phyloP scores from a whole-genome alignment of 2,113 vertebrate genomes.

The Myiozetetes cayanensis region DNA sequence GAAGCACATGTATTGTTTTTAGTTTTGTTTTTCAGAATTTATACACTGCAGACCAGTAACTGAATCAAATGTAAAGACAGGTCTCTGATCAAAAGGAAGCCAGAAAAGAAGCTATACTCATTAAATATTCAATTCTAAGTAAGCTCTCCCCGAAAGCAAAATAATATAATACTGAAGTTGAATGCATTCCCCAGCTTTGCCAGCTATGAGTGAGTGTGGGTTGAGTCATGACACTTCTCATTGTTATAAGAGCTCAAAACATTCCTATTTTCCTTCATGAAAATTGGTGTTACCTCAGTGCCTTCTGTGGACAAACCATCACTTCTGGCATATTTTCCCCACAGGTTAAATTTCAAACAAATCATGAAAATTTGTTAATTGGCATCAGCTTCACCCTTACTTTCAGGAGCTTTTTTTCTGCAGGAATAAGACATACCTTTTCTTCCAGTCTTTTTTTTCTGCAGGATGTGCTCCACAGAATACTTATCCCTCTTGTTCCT shows the following conservation, averaged over 20 bases:
- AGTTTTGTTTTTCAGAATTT: not conserved
- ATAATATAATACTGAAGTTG: not conserved
- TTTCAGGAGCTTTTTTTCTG: not conserved
- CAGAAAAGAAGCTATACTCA: not conserved
- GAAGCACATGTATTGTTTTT: not conserved
- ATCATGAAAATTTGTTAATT: not conserved
- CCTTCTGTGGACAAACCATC: not conserved
- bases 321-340: not conserved
- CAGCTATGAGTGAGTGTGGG: not conserved
- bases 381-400: not conserved
- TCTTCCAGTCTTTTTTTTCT: not conserved
- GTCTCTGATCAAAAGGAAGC: not conserved
- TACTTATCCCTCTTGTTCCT: not conserved
- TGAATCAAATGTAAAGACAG: not conserved
- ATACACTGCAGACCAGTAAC: not conserved
- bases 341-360: not conserved
- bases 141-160: not conserved
- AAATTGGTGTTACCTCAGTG: not conserved
- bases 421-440: not conserved
- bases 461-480: not conserved
- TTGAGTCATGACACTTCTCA: not conserved
- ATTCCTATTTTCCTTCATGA: not conserved
- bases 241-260: constrained; percentile 6
- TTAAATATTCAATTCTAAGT: not conserved
- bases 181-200: not conserved